phyloP scores from a whole-genome alignment of 2,113 vertebrate species.

The Cephalopholis sonnerati region DNA sequence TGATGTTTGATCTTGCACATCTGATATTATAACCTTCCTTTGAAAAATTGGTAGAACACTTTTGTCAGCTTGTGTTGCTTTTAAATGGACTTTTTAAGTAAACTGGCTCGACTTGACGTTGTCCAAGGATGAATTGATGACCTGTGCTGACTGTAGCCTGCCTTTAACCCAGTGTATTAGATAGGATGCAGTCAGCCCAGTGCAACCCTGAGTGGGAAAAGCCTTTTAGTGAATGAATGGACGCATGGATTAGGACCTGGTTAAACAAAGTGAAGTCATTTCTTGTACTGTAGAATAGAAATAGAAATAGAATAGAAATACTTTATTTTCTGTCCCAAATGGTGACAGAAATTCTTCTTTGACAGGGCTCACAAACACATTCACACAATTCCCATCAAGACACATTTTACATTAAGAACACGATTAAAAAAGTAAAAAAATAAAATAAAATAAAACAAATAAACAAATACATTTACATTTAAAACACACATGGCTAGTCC shows the following conservation, averaged over 20 bases:
- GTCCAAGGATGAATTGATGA: neutral
- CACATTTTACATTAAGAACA: too few species aligned
- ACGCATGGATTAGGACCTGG: neutral
- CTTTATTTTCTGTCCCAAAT: too few species aligned
- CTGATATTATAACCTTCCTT: neutral
- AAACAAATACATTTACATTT: too few species aligned
- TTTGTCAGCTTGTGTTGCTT: neutral
- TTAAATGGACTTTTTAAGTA: neutral
- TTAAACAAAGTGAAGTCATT: neutral
- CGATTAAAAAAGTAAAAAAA: too few species aligned
- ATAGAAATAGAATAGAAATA: too few species aligned
- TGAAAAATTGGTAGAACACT: neutral
- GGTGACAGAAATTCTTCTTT: too few species aligned
- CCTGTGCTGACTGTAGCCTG: neutral
- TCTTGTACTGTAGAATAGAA: neutral
- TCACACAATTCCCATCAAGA: too few species aligned
- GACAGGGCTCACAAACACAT: too few species aligned
- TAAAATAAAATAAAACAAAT: too few species aligned
- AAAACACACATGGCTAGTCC: too few species aligned
- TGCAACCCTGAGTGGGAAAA: neutral
- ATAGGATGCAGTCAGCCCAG: neutral
- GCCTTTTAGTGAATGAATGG: neutral
- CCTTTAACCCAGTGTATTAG: neutral
- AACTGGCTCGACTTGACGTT: neutral
- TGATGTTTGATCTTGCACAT: neutral